A percentile compares a stretch with the other conserved stretches of the same genome.
phyloP scores from a whole-genome alignment of 2,888 invertebrate species.

The Elysia crispata region DNA sequence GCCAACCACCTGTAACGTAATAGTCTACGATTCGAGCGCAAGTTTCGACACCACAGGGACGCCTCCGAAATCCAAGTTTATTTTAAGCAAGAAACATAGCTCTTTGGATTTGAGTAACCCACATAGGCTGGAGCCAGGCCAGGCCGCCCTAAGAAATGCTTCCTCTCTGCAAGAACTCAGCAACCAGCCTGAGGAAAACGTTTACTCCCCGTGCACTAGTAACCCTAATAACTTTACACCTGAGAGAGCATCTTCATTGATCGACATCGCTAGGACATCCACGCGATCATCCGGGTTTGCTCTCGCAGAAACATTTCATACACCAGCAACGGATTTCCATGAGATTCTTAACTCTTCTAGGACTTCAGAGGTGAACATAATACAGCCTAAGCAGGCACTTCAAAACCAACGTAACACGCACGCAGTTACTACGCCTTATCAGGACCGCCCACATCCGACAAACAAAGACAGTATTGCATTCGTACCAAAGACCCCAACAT shows the following conservation, averaged over 20 bases:
- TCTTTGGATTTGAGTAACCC: constrained; percentile 37
- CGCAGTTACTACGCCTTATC: background rate
- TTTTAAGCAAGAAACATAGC: constrained; percentile 38
- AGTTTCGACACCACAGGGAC: constrained; percentile 12
- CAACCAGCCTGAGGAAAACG: background rate
- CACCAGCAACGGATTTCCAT: background rate
- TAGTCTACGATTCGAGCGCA: constrained; percentile 50
- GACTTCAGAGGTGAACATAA: no score
- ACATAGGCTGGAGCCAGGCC: background rate
- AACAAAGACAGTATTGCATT: background rate
- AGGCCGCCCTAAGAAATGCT: constrained; percentile 1
- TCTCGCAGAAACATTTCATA: no score
- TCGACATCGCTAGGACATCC: background rate
- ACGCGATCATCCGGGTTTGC: background rate
- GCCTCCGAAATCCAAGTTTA: background rate
- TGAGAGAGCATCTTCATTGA: background rate
- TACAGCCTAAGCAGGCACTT: background rate
- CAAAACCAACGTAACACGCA: background rate
- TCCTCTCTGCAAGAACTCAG: constrained; percentile 30
- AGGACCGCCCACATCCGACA: background rate
- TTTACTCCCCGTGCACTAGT: no score
- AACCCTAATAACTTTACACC: background rate
- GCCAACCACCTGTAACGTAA: constrained; percentile 51
- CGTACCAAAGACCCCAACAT: background rate
- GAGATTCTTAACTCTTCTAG: no score